Percentiles rank a stretch among this genome's conserved stretches.
phyloP scores from a whole-genome alignment of 2,797 vertebrate species.

The Euphonia xanthogaster region DNA sequence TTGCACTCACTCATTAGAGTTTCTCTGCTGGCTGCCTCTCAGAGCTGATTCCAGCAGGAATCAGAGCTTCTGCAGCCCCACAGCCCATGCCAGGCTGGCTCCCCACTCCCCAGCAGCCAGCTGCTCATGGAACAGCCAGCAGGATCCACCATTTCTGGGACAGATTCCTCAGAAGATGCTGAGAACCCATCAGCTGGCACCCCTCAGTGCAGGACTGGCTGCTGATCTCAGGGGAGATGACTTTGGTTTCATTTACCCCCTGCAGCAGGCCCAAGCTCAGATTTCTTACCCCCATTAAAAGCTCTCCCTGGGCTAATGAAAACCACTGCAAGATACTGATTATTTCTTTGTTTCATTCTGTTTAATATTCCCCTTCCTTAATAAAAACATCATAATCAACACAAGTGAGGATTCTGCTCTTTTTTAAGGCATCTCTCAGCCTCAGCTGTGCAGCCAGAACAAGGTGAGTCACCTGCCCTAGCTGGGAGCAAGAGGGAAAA shows the following conservation, averaged over 20 bases:
- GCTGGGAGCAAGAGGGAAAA: background rate
- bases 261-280: background rate
- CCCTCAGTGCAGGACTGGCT: background rate
- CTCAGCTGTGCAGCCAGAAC: background rate
- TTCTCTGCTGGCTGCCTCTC: background rate
- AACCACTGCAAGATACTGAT: background rate
- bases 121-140: background rate
- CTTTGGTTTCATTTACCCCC: background rate
- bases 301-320: background rate
- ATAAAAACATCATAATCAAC: background rate
- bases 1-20: background rate
- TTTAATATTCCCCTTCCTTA: background rate
- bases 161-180: background rate
- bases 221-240: background rate
- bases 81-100: background rate
- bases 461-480: background rate
- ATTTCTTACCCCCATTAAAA: background rate
- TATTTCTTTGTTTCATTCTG: background rate
- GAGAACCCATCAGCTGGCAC: background rate
- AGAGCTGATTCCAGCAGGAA: background rate
- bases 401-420: background rate
- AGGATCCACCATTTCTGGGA: background rate
- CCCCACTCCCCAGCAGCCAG: background rate
- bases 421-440: background rate
- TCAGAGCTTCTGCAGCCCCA: background rate